Evolutionary conservation across 2,888 invertebrate species (phyloP).

Genomic region (Callinectes sapidus): DNA sequence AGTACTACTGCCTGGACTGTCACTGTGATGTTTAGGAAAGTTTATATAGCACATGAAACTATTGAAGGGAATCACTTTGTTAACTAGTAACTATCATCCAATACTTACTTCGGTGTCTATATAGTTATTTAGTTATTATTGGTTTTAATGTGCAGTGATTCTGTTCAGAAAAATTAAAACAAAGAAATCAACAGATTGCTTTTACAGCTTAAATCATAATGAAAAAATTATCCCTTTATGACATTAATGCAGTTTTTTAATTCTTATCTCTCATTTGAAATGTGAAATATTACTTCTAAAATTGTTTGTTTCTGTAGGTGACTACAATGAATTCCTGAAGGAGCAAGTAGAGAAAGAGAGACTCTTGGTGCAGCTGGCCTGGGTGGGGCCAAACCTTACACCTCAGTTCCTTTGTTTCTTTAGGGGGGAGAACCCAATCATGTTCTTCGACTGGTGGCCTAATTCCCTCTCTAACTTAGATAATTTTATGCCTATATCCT

Average conservation of each 20-base stretch:
- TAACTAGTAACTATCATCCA: no score
- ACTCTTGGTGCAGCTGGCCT: constrained; percentile 82
- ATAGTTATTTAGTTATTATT: no score
- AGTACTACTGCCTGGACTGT: constrained; percentile 46
- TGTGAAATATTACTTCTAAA: neutral
- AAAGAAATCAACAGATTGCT: no score
- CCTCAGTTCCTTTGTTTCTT: constrained; percentile 74
- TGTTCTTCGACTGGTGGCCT: constrained; percentile 84
- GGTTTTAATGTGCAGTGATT: no score
- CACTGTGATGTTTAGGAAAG: neutral
- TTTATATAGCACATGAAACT: no score
- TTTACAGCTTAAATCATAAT: no score
- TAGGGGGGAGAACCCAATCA: constrained; percentile 75
- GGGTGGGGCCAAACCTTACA: constrained; percentile 82
- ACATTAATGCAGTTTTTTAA: neutral
- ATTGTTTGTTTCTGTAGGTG: constrained; percentile 40
- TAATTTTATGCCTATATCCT: constrained; percentile 79
- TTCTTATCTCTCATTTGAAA: neutral
- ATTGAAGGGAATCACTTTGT: no score
- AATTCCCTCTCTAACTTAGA: constrained; percentile 77
- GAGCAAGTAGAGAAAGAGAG: constrained; percentile 81
- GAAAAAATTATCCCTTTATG: neutral
- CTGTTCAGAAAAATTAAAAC: no score
- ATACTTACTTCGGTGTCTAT: no score
- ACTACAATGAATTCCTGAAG: constrained; percentile 77